Percentiles rank a stretch among this genome's conserved stretches.
Evolutionary conservation across 2,888 invertebrate species (phyloP).

Genomic region (Caenorhabditis zanzibari): DNA sequence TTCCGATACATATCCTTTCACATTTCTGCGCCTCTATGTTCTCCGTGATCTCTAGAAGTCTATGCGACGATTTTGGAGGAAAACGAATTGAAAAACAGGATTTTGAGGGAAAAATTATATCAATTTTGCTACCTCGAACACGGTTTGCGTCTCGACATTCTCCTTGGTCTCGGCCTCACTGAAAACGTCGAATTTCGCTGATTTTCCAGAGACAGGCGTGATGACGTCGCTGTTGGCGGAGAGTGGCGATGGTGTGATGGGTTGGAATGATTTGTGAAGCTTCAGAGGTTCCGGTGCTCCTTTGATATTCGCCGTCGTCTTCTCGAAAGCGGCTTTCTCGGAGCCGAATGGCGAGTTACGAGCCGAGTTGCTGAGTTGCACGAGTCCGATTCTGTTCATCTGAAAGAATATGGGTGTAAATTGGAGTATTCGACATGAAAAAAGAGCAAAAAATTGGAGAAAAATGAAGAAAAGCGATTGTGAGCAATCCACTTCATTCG

Average conservation of each 20-base stretch:
- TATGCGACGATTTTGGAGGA: no score
- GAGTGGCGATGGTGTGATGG: slow-evolving; percentile 50
- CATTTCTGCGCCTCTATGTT: no score
- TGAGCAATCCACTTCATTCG: neutral
- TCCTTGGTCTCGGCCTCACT: slow-evolving; percentile 22
- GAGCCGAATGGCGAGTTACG: slow-evolving; percentile 56
- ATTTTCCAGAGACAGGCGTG: slow-evolving; percentile 3
- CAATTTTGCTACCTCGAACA: slow-evolving; percentile 26
- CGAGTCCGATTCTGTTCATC: slow-evolving; percentile 58
- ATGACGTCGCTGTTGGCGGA: neutral
- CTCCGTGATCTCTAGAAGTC: no score
- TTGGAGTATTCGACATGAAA: no score
- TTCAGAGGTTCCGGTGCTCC: slow-evolving; percentile 40
- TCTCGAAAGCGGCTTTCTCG: slow-evolving; percentile 39
- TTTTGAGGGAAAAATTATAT: neutral
- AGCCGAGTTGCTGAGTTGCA: slow-evolving; percentile 58
- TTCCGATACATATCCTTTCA: no score
- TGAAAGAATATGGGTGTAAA: neutral
- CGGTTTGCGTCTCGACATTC: slow-evolving; percentile 55
- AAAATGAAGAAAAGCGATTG: neutral
- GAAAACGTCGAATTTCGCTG: slow-evolving; percentile 33
- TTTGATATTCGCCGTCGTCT: slow-evolving; percentile 6
- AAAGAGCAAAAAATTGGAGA: neutral
- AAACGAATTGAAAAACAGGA: no score
- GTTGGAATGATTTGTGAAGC: slow-evolving; percentile 27